phyloP scores from a whole-genome alignment of 1,140 invertebrate genomes.

The Ephestia elutella region DNA sequence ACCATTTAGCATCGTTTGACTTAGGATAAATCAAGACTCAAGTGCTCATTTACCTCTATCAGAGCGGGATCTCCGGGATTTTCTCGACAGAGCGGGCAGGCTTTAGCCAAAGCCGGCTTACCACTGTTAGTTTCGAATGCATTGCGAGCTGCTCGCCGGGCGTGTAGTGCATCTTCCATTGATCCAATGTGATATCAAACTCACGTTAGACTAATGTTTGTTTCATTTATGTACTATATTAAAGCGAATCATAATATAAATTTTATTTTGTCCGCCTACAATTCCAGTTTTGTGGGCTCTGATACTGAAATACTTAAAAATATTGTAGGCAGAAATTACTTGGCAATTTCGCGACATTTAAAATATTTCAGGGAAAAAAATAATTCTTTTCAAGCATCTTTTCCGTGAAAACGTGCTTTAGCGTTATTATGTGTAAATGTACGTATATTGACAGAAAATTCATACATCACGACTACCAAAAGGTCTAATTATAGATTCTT shows the following conservation, averaged over 20 bases:
- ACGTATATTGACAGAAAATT: neutral
- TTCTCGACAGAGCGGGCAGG: neutral
- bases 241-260: too few relatives aligned
- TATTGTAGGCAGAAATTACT: too few relatives aligned
- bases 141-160: slow-evolving; percentile 25
- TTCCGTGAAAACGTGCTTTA: too few relatives aligned
- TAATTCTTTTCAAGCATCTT: too few relatives aligned
- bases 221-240: too few relatives aligned
- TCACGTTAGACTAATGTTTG: neutral
- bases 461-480: neutral
- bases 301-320: too few relatives aligned
- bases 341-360: too few relatives aligned
- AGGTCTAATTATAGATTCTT: neutral
- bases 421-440: neutral
- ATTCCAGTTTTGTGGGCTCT: too few relatives aligned
- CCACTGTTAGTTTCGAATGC: slow-evolving; percentile 30
- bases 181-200: neutral
- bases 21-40: neutral
- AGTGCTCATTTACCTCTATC: slow-evolving; percentile 14
- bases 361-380: too few relatives aligned
- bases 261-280: too few relatives aligned
- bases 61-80: slow-evolving; percentile 3
- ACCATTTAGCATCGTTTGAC: neutral
- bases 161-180: slow-evolving; percentile 6
- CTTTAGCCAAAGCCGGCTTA: neutral